These are phyloP conservation scores for Branchinecta lynchi DNA, from an alignment of 1,140 invertebrate species.

Conservation along the genomic window DNA sequence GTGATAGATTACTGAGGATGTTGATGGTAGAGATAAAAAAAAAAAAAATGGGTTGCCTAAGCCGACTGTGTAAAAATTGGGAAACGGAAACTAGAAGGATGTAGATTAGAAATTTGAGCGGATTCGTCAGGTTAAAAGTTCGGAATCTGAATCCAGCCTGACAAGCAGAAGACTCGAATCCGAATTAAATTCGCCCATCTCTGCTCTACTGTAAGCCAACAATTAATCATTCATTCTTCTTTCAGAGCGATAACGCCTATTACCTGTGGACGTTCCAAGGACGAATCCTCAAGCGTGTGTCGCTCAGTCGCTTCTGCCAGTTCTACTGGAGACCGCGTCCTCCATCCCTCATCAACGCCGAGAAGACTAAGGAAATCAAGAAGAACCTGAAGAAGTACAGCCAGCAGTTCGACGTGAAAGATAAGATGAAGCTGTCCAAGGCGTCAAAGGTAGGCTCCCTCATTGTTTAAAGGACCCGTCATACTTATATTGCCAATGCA, in stretches of 20 bases:
- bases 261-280: constrained; percentile 98
- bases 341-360: constrained; percentile 57
- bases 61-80: too few relatives aligned
- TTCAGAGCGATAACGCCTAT: constrained; percentile 73
- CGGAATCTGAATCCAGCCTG: too few relatives aligned
- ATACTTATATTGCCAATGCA: too few relatives aligned
- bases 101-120: too few relatives aligned
- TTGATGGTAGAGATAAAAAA: too few relatives aligned
- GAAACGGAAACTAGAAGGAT: too few relatives aligned
- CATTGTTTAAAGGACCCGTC: constrained; percentile 13
- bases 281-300: constrained; percentile 57
- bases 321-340: constrained; percentile 91
- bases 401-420: constrained; percentile 87
- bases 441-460: constrained; percentile 60
- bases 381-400: constrained; percentile 98
- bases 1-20: too few relatives aligned
- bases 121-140: too few relatives aligned
- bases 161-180: too few relatives aligned
- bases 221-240: constrained; percentile 19
- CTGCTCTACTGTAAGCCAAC: too few relatives aligned
- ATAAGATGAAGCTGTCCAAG: constrained; percentile 75
- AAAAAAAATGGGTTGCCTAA: too few relatives aligned
- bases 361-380: constrained; percentile 81
- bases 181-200: too few relatives aligned
- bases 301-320: constrained; percentile 82